A percentile compares a stretch with the other conserved stretches of the same genome.
phyloP scores from a whole-genome alignment of 2,888 invertebrate species.

The Geotrupes spiniger region DNA sequence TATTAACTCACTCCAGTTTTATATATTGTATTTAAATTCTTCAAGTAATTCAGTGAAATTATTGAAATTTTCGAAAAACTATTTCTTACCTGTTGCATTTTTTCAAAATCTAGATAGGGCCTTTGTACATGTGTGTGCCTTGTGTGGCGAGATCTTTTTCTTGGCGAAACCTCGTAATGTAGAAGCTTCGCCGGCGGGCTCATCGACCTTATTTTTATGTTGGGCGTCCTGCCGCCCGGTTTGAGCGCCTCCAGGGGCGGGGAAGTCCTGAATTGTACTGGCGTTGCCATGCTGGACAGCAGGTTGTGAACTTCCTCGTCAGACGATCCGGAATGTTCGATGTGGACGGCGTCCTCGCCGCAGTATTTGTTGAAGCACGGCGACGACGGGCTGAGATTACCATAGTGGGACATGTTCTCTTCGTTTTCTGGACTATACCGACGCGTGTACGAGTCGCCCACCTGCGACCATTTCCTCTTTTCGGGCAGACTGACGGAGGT shows the following conservation, averaged over 20 bases:
- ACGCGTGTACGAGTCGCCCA: constrained; percentile 48
- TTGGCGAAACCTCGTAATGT: constrained; percentile 59
- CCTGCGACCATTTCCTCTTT: constrained; percentile 76
- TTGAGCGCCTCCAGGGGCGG: constrained; percentile 88
- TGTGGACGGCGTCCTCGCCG: constrained; percentile 41
- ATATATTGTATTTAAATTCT: too few species aligned
- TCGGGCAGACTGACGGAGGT: constrained; percentile 60
- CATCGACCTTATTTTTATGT: constrained; percentile 50
- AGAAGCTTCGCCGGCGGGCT: constrained; percentile 53
- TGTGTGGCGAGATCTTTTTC: constrained; percentile 61
- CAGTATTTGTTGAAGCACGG: constrained; percentile 44
- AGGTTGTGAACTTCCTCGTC: constrained; percentile 37
- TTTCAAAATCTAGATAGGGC: constrained; percentile 92
- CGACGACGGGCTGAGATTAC: constrained; percentile 54
- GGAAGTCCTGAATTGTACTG: constrained; percentile 87
- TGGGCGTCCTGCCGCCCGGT: constrained; percentile 55
- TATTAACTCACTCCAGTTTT: too few species aligned
- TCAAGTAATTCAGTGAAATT: too few species aligned
- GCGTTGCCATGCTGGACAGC: constrained; percentile 63
- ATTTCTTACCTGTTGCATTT: constrained; percentile 95
- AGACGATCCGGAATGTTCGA: constrained; percentile 47
- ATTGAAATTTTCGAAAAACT: too few species aligned
- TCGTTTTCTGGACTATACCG: constrained; percentile 49
- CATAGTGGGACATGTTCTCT: constrained; percentile 52
- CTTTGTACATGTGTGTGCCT: constrained; percentile 68